phyloP scores from a whole-genome alignment of 2,888 invertebrate genomes.

The Nomada ferruginata region DNA sequence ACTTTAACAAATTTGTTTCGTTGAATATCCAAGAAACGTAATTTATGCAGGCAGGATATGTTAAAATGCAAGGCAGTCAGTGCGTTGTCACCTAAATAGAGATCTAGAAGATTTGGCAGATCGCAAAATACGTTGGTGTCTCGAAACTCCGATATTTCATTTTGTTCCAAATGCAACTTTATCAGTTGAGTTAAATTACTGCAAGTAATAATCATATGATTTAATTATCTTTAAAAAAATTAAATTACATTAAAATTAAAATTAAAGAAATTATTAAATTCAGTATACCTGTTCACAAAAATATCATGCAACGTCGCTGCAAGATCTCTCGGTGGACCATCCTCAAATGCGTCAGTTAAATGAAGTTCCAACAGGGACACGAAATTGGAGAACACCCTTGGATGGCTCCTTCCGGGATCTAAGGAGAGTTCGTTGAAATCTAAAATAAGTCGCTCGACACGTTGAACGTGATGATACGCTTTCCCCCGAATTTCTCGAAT shows the following conservation, averaged over 20 bases:
- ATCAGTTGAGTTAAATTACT: constrained; percentile 88
- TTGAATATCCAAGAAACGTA: constrained; percentile 89
- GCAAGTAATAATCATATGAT: constrained; percentile 43
- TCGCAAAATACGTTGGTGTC: constrained; percentile 90
- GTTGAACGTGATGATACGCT: constrained; percentile 90
- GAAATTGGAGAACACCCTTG: constrained; percentile 89
- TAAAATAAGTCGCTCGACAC: constrained; percentile 88
- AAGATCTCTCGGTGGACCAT: constrained; percentile 86
- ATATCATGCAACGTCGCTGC: constrained; percentile 89
- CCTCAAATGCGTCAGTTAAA: constrained; percentile 90
- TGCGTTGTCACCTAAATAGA: constrained; percentile 89
- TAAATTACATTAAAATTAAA: too few relatives aligned
- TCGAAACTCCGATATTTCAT: constrained; percentile 89
- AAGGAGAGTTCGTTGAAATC: constrained; percentile 90
- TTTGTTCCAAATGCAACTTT: constrained; percentile 91
- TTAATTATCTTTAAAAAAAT: too few relatives aligned
- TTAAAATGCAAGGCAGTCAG: constrained; percentile 88
- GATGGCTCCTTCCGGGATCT: constrained; percentile 87
- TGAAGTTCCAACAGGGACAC: constrained; percentile 89
- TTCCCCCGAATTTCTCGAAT: constrained; percentile 90
- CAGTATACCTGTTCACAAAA: constrained; percentile 86
- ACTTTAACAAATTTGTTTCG: constrained; percentile 87
- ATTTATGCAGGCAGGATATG: constrained; percentile 87
- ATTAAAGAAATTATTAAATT: not conserved
- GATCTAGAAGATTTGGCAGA: constrained; percentile 87